Conservation (phyloP, 92 coral and sea anemone species). For the Epizoanthus scotinus region DNA sequence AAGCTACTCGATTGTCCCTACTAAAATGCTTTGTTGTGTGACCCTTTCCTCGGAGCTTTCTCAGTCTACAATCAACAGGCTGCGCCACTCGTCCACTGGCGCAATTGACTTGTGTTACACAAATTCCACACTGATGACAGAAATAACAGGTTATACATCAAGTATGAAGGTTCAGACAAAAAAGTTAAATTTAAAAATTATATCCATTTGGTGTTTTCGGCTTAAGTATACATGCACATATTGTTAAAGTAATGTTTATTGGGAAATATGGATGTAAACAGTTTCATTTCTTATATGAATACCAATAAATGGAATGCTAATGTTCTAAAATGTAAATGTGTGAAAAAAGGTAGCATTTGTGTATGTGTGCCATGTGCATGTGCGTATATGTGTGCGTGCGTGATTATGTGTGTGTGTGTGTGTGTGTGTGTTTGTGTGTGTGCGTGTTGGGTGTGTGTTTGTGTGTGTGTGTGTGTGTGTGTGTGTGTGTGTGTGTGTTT, state of each 20-base stretch:
- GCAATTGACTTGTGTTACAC: neutral
- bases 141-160: too few relatives aligned
- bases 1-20: neutral
- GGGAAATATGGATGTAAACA: too few relatives aligned
- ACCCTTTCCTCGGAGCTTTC: neutral
- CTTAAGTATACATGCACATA: too few relatives aligned
- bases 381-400: neutral
- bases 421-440: neutral
- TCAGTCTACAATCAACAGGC: neutral
- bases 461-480: neutral
- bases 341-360: neutral
- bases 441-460: neutral
- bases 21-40: neutral
- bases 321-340: neutral
- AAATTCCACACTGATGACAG: too few relatives aligned
- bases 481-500: neutral
- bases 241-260: too few relatives aligned
- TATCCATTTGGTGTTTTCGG: too few relatives aligned
- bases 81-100: neutral
- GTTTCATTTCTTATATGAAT: too few relatives aligned
- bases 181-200: too few relatives aligned
- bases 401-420: neutral
- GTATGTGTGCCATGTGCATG: neutral
- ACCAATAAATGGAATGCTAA: neutral
- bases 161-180: too few relatives aligned